phyloP scores from a whole-genome alignment of 2,888 invertebrate species.

The Bugulina stolonifera region DNA sequence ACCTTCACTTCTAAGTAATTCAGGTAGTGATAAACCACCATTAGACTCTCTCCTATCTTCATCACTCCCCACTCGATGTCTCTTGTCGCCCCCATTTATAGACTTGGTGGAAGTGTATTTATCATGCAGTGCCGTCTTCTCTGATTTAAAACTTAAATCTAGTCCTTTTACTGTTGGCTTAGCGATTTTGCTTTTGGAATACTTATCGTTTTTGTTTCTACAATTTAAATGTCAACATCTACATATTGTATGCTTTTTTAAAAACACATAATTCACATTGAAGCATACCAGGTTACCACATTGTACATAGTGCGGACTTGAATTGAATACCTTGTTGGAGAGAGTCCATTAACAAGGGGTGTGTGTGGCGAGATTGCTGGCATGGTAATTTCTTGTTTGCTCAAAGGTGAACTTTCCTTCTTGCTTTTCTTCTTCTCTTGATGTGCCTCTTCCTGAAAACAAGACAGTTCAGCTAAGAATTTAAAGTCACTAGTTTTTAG shows the following conservation, averaged over 20 bases:
- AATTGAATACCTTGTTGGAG: conserved; percentile 11
- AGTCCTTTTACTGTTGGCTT: neutral
- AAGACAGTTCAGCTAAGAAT: no score
- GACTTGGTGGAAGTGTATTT: conserved; percentile 16
- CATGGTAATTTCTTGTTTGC: conserved; percentile 10
- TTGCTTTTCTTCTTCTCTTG: neutral
- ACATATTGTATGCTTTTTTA: neutral
- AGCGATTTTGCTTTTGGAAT: neutral
- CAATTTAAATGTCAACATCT: neutral
- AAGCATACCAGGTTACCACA: no score
- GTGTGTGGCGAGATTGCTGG: conserved; percentile 13
- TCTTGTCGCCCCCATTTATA: neutral
- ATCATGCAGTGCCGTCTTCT: conserved; percentile 26
- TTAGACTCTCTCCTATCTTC: conserved; percentile 8
- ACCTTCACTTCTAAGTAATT: conserved; percentile 9
- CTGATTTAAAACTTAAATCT: conserved; percentile 13
- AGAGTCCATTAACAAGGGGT: conserved; percentile 4
- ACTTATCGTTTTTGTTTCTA: neutral
- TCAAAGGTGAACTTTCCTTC: neutral
- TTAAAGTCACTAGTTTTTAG: no score
- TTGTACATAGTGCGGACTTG: no score
- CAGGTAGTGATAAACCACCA: conserved; percentile 20
- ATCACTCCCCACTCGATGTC: neutral
- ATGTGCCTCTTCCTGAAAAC: neutral
- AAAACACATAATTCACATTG: no score